Conservation (phyloP, 2,888 invertebrate genomes). For the Criorhina ranunculi region DNA sequence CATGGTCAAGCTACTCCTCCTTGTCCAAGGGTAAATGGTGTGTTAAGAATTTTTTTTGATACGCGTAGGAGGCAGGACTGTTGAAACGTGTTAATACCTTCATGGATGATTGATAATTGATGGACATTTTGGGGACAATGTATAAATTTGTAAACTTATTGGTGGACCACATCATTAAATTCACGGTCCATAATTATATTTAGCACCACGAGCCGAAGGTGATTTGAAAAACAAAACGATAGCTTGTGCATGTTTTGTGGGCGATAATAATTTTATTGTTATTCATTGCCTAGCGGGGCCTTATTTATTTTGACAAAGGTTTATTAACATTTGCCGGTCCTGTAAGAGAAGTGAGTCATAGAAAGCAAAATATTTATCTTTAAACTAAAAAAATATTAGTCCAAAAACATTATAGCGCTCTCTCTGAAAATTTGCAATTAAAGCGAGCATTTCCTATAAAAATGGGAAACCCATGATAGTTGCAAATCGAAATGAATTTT, state of each 20-base stretch:
- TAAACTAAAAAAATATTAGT: too few species aligned
- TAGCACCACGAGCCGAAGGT: not conserved
- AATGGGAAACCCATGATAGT: too few species aligned
- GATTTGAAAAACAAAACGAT: not conserved
- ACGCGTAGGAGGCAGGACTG: not conserved
- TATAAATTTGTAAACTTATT: slow-evolving; percentile 53
- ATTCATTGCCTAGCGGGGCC: not conserved
- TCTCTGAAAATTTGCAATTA: too few species aligned
- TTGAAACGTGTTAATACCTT: slow-evolving; percentile 7
- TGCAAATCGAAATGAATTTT: too few species aligned
- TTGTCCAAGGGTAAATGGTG: slow-evolving; percentile 27
- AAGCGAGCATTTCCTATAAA: not conserved
- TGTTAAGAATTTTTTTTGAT: slow-evolving; percentile 30
- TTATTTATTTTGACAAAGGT: not conserved
- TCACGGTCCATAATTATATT: slow-evolving; percentile 23
- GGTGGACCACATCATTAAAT: slow-evolving; percentile 33
- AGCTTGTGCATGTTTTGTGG: slow-evolving; percentile 12
- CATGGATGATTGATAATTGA: slow-evolving; percentile 47
- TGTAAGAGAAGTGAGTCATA: not conserved
- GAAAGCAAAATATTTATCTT: not conserved
- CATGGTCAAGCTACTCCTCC: slow-evolving; percentile 28
- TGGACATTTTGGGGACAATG: slow-evolving; percentile 30
- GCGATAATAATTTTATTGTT: slow-evolving; percentile 6
- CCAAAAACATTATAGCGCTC: too few species aligned
- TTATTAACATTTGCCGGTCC: not conserved